A percentile compares a stretch with the other conserved stretches of the same genome.
Evolutionary conservation across 2,888 invertebrate species (phyloP).

Genomic region (Pollenia angustigena): DNA sequence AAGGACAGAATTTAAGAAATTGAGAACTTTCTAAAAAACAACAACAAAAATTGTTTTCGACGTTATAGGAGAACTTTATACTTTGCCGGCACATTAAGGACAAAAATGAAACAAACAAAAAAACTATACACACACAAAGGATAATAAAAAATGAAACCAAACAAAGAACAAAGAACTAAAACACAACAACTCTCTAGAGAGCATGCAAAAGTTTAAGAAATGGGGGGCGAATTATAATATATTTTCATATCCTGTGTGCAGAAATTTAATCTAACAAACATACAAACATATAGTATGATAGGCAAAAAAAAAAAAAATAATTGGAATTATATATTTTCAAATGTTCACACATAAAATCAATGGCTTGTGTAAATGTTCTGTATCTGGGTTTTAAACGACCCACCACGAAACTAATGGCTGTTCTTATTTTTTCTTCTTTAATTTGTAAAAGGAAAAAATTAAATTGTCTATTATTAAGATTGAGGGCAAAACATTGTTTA

Average conservation of each 20-base stretch:
- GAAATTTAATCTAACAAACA: constrained; percentile 63
- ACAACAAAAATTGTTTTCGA: neutral
- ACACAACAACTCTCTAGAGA: constrained; percentile 4
- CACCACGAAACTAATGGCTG: constrained; percentile 16
- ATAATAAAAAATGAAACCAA: constrained; percentile 56
- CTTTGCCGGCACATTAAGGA: constrained; percentile 38
- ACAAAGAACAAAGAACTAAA: constrained; percentile 46
- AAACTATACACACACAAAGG: constrained; percentile 40
- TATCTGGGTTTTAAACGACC: neutral
- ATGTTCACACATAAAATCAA: constrained; percentile 39
- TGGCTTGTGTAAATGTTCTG: constrained; percentile 2
- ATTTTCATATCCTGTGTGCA: constrained; percentile 58
- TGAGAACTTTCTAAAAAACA: constrained; percentile 1
- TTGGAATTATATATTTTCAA: neutral
- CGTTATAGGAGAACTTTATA: constrained; percentile 69
- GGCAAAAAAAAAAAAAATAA: neutral
- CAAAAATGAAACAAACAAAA: neutral
- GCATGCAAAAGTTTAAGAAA: neutral
- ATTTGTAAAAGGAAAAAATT: neutral
- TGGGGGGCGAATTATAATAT: constrained; percentile 18
- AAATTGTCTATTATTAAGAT: constrained; percentile 36
- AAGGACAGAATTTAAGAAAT: constrained; percentile 5
- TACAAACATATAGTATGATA: neutral
- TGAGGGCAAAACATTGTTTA: constrained; percentile 28
- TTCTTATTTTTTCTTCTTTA: constrained; percentile 2